Conservation (phyloP, 1,140 invertebrate species). For the Idris sp. region DNA sequence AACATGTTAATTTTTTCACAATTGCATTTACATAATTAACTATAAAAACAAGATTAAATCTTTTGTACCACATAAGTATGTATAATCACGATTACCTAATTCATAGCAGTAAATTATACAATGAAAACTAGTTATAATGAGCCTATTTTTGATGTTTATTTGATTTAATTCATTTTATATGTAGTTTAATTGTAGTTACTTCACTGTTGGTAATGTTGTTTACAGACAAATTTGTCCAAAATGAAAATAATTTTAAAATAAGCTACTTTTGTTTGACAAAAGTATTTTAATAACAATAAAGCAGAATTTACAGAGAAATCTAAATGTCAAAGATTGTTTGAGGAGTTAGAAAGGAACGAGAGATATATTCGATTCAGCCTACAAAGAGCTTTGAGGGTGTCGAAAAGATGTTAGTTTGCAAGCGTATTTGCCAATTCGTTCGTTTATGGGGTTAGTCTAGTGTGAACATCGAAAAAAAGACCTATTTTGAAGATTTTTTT, state of each 20-base stretch:
- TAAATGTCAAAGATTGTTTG: conserved; percentile 9
- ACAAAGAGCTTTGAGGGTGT: conserved; percentile 39
- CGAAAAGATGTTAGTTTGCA: conserved; percentile 42
- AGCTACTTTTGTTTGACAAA: too few species aligned
- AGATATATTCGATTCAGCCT: conserved; percentile 39
- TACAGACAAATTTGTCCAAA: too few species aligned
- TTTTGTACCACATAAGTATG: conserved; percentile 5
- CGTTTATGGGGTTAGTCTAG: too few species aligned
- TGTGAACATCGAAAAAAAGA: too few species aligned
- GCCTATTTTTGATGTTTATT: too few species aligned
- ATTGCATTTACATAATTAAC: conserved; percentile 13
- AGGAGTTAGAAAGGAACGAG: conserved; percentile 26
- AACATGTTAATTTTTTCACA: conserved; percentile 4
- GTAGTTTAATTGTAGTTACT: too few species aligned
- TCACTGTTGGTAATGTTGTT: too few species aligned
- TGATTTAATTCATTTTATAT: conserved; percentile 2
- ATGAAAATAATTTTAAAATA: too few species aligned
- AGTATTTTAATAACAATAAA: conserved; percentile 42
- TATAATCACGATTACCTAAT: conserved; percentile 9
- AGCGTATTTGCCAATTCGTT: conserved; percentile 51
- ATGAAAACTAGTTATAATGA: too few species aligned
- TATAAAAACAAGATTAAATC: too few species aligned
- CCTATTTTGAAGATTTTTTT: too few species aligned
- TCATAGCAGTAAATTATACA: conserved; percentile 2
- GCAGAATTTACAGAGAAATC: conserved; percentile 8